Evolutionary conservation across 2,888 invertebrate species (phyloP).

Genomic region (Thyatira batis): DNA sequence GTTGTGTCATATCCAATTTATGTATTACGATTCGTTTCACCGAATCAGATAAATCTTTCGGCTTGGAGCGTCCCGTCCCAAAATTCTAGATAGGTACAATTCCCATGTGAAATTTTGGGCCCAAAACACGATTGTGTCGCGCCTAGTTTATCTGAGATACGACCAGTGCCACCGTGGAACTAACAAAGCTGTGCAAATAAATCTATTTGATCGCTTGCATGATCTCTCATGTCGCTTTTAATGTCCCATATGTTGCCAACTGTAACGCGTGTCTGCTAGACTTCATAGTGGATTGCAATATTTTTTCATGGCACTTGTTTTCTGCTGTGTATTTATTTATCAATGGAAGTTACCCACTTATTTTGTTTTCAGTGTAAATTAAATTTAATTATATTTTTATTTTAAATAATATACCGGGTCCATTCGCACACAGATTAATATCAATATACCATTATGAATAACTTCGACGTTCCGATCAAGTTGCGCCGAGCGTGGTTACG

Average conservation of each 20-base stretch:
- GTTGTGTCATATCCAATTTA: conserved; percentile 9
- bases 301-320: background rate
- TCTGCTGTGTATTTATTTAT: conserved; percentile 5
- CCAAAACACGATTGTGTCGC: conserved; percentile 21
- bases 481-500: too few relatives aligned
- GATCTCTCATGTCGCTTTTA: conserved; percentile 30
- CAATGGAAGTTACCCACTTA: conserved; percentile 1
- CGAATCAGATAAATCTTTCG: conserved; percentile 8
- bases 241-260: conserved; percentile 29
- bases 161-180: conserved; percentile 7
- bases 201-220: conserved; percentile 49
- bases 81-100: conserved; percentile 21
- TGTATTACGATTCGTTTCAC: conserved; percentile 12
- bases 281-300: background rate
- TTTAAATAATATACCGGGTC: too few relatives aligned
- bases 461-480: too few relatives aligned
- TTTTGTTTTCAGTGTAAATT: too few relatives aligned
- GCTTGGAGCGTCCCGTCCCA: conserved; percentile 13
- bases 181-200: conserved; percentile 35
- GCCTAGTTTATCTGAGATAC: conserved; percentile 25
- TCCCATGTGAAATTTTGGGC: conserved; percentile 28
- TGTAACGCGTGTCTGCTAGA: conserved; percentile 16
- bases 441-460: too few relatives aligned
- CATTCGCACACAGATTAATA: too few relatives aligned
- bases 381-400: too few relatives aligned